Evolutionary conservation across 2,113 vertebrate species (phyloP).

Genomic region (Heterochromis multidens): DNA sequence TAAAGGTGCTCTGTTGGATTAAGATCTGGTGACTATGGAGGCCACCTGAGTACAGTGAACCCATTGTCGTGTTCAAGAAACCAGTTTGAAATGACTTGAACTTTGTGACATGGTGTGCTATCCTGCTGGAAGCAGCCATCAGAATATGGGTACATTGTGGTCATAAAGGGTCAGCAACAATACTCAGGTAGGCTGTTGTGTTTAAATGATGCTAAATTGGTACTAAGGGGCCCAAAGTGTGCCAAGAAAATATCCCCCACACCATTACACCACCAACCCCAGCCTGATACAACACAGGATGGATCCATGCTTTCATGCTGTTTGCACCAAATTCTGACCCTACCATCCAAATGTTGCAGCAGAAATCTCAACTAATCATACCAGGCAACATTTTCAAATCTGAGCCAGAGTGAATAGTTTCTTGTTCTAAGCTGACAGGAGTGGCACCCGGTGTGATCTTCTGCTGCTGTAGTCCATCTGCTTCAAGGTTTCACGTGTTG

Average conservation of each 20-base stretch:
- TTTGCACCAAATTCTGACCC: not conserved
- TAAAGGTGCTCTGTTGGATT: not conserved
- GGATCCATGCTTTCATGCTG: not conserved
- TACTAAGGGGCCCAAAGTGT: not conserved
- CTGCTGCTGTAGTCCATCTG: not conserved
- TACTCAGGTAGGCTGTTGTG: not conserved
- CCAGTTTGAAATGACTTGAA: not conserved
- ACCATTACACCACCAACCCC: not conserved
- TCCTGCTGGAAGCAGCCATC: not conserved
- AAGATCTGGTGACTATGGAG: not conserved
- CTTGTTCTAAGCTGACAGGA: not conserved
- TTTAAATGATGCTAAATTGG: not conserved
- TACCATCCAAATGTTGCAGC: not conserved
- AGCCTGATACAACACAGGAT: not conserved
- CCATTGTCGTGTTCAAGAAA: not conserved
- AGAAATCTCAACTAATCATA: no score
- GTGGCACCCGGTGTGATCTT: not conserved
- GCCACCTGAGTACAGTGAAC: not conserved
- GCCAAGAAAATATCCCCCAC: not conserved
- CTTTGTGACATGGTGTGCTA: not conserved
- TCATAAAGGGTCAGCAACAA: not conserved
- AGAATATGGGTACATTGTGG: not conserved
- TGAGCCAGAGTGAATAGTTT: no score
- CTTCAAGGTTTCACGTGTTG: not conserved
- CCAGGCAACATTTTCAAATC: no score